phyloP scores from a whole-genome alignment of 2,888 invertebrate species.

The Drosophila paramelanica region DNA sequence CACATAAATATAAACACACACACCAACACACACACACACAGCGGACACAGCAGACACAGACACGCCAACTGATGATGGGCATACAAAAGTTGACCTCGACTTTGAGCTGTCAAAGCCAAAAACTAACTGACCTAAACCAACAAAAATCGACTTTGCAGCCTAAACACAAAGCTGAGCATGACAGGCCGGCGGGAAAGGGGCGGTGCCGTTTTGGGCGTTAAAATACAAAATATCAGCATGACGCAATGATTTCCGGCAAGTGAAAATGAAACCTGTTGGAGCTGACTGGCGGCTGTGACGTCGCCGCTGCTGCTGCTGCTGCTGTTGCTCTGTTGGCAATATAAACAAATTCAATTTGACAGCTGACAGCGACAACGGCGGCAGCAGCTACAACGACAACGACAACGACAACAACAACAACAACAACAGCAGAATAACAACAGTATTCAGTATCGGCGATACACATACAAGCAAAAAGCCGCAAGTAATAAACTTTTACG shows the following conservation, averaged over 20 bases:
- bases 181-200: conserved; percentile 42
- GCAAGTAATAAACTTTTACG: conserved; percentile 85
- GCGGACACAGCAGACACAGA: conserved; percentile 30
- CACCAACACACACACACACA: conserved; percentile 22
- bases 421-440: conserved; percentile 31
- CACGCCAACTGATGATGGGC: conserved; percentile 71
- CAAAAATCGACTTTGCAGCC: conserved; percentile 79
- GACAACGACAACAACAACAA: conserved; percentile 23
- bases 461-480: conserved; percentile 67
- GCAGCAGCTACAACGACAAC: conserved; percentile 37
- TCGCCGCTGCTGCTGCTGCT: conserved; percentile 30
- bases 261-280: conserved; percentile 78
- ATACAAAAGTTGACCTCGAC: conserved; percentile 83
- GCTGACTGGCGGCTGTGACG: conserved; percentile 42
- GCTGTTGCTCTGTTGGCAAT: conserved; percentile 66
- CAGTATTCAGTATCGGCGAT: conserved; percentile 39
- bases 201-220: conserved; percentile 62
- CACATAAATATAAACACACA: conserved; percentile 64
- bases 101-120: conserved; percentile 83
- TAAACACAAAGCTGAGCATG: conserved; percentile 68
- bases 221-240: conserved; percentile 84
- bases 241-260: conserved; percentile 83
- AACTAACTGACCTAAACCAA: conserved; percentile 83
- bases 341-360: conserved; percentile 84
- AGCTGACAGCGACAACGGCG: conserved; percentile 76